A percentile compares a stretch with the other conserved stretches of the same genome.
These are phyloP conservation scores for Myripristis murdjan DNA, from an alignment of 2,797 vertebrate species.

Conservation along the genomic window DNA sequence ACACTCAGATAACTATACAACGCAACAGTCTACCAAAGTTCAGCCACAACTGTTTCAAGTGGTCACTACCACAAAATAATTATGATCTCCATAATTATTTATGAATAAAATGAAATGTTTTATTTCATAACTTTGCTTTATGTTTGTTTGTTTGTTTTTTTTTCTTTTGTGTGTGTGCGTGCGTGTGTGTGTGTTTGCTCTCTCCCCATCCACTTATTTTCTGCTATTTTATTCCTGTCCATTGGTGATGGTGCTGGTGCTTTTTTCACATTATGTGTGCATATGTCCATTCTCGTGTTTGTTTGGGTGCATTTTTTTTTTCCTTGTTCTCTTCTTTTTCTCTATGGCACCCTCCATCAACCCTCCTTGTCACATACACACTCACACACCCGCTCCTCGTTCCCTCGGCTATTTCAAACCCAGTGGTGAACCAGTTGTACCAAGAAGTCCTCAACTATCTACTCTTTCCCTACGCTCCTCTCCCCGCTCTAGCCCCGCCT, in stretches of 20 bases:
- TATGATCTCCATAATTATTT: conserved; percentile 17
- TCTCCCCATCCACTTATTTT: conserved; percentile 36
- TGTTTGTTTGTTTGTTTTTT: too few relatives aligned
- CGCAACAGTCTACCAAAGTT: too few relatives aligned
- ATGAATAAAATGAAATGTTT: conserved; percentile 7
- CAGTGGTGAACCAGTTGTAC: conserved; percentile 94
- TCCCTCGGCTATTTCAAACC: conserved; percentile 86
- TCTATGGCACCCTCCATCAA: not conserved
- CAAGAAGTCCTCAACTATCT: conserved; percentile 98
- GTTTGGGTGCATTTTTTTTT: conserved; percentile 39
- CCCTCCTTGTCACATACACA: not conserved
- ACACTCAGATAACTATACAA: too few relatives aligned
- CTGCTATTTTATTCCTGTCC: conserved; percentile 38
- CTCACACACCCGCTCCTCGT: conserved; percentile 12
- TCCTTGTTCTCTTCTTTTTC: not conserved
- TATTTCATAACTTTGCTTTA: conserved; percentile 13
- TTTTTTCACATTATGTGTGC: conserved; percentile 33
- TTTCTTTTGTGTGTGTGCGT: too few relatives aligned
- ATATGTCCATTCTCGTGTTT: conserved; percentile 35
- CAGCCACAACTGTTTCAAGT: conserved; percentile 23
- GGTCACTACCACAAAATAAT: conserved; percentile 11
- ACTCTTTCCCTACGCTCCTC: conserved; percentile 95
- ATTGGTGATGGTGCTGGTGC: conserved; percentile 46
- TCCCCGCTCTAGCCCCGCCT: conserved; percentile 95
- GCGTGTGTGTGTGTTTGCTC: conserved; percentile 27